Evolutionary conservation across 2,113 vertebrate genomes (phyloP).

Genomic region (Brachyhypopomus gauderio): DNA sequence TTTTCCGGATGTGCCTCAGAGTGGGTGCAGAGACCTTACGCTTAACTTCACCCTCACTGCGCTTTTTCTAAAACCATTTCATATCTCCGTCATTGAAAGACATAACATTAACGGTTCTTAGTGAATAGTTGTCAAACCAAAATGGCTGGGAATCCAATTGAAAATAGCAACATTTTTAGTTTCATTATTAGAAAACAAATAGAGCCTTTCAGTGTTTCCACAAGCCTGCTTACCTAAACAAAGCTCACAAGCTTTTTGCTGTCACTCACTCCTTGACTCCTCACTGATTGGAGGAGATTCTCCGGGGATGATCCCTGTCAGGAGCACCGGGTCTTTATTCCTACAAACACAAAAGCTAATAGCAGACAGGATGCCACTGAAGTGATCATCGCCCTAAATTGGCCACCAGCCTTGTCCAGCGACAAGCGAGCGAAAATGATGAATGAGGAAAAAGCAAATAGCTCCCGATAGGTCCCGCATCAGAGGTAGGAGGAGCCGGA

Average conservation of each 20-base stretch:
- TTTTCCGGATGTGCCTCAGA: no score
- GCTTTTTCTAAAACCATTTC: no score
- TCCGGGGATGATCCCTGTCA: constrained; percentile 31
- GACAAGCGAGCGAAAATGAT: constrained; percentile 22
- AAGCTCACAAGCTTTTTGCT: not conserved
- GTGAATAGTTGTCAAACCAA: no score
- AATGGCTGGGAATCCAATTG: no score
- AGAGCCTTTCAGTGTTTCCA: not conserved
- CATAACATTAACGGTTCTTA: no score
- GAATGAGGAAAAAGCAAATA: constrained; percentile 6
- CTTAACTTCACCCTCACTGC: no score
- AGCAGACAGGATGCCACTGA: not conserved
- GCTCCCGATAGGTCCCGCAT: not conserved
- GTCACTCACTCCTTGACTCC: not conserved
- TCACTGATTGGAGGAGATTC: constrained; percentile 31
- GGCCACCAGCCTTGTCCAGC: constrained; percentile 15
- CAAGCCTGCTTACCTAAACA: constrained; percentile 32
- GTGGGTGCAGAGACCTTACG: no score
- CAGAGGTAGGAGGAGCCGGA: not conserved
- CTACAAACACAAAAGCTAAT: constrained; percentile 21
- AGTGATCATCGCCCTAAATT: constrained; percentile 21
- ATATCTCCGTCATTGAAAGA: no score
- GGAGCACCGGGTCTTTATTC: constrained; percentile 28
- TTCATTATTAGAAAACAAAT: not conserved
- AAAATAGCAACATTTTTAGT: no score